Conservation (phyloP, 1,140 invertebrate genomes). For the Trichoplusia ni region DNA sequence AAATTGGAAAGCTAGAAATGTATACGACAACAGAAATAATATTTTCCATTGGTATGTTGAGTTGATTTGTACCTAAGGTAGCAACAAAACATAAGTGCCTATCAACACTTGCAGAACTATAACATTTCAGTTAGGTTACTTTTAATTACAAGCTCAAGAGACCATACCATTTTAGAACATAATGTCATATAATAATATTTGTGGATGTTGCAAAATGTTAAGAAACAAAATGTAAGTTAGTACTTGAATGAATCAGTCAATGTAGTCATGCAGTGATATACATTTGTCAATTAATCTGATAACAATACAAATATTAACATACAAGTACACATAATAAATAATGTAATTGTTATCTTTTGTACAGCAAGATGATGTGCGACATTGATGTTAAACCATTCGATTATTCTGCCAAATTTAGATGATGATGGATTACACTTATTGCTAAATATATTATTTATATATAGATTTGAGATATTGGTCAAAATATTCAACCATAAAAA, state of each 20-base stretch:
- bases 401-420: too few relatives aligned
- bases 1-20: neutral
- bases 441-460: too few relatives aligned
- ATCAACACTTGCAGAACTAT: neutral
- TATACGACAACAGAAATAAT: neutral
- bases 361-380: too few relatives aligned
- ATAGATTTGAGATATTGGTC: too few relatives aligned
- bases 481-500: too few relatives aligned
- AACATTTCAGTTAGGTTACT: conserved; percentile 9
- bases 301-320: too few relatives aligned
- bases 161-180: conserved; percentile 1
- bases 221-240: neutral
- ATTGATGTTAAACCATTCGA: too few relatives aligned
- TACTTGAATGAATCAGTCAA: neutral
- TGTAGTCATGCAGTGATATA: neutral
- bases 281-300: too few relatives aligned
- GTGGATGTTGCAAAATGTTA: neutral
- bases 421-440: too few relatives aligned
- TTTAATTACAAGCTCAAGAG: conserved; percentile 21
- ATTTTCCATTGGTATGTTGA: neutral
- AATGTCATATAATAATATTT: neutral
- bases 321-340: too few relatives aligned
- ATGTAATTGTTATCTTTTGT: too few relatives aligned
- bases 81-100: neutral
- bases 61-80: neutral